These are phyloP conservation scores for Carlito syrichta DNA, from an alignment of 2,113 vertebrate genomes.

Conservation along the genomic window DNA sequence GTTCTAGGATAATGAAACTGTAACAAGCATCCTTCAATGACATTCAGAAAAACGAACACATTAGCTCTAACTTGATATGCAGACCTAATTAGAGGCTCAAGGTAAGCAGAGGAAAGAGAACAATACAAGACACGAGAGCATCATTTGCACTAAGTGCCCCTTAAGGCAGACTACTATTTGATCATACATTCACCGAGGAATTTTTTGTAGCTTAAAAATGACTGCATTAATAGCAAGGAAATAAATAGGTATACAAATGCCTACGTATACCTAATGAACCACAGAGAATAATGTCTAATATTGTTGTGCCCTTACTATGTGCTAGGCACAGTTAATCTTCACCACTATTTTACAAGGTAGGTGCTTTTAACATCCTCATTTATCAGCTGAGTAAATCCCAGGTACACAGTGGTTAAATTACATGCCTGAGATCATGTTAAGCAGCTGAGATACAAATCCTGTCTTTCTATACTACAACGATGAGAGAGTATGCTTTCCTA, in stretches of 20 bases:
- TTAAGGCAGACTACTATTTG: constrained; percentile 1
- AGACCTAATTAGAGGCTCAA: constrained; percentile 26
- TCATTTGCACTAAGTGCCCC: neutral
- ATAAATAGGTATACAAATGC: neutral
- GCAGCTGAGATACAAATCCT: constrained; percentile 21
- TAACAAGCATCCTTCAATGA: neutral
- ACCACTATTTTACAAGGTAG: neutral
- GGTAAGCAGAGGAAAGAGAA: neutral
- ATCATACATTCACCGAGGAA: neutral
- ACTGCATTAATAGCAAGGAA: neutral
- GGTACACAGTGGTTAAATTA: neutral
- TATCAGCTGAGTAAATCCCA: constrained; percentile 29
- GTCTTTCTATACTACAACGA: constrained; percentile 19
- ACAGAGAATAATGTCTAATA: neutral
- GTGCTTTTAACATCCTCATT: neutral
- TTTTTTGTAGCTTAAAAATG: constrained; percentile 10
- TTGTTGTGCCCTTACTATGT: neutral
- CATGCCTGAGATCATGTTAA: neutral
- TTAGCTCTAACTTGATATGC: neutral
- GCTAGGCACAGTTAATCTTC: neutral
- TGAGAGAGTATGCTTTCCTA: constrained; percentile 12
- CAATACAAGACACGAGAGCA: neutral
- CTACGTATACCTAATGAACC: neutral
- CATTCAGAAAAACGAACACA: constrained; percentile 3
- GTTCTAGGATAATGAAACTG: constrained; percentile 24